Conservation (phyloP, 2,113 vertebrate species). For the Opisthocomus hoazin region DNA sequence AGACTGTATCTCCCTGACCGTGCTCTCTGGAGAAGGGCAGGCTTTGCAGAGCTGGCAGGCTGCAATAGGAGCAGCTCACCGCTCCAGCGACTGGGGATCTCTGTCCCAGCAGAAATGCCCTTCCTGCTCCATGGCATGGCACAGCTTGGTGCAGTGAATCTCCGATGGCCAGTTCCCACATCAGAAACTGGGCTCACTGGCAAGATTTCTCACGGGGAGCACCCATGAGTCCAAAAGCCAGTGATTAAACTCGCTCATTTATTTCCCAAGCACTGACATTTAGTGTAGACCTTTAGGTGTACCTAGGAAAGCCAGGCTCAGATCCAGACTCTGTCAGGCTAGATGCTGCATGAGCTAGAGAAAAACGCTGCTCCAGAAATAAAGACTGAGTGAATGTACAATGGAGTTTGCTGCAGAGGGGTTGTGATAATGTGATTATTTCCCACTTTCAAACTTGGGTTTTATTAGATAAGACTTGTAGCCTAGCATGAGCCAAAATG, state of each 20-base stretch:
- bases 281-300: not conserved
- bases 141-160: not conserved
- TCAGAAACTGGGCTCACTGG: not conserved
- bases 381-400: not conserved
- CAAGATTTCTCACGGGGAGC: not conserved
- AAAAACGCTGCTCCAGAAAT: not conserved
- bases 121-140: not conserved
- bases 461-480: not conserved
- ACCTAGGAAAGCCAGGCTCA: not conserved
- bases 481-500: not conserved
- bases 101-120: not conserved
- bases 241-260: not conserved
- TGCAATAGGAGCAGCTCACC: not conserved
- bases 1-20: accelerated
- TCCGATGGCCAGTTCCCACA: accelerated
- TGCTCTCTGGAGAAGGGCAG: not conserved
- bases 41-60: not conserved
- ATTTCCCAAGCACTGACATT: not conserved
- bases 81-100: not conserved
- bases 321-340: not conserved
- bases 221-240: accelerated
- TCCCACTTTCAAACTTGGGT: not conserved
- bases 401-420: accelerated
- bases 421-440: not conserved
- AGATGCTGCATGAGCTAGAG: not conserved